Percentiles rank a stretch among this genome's conserved stretches.
Conservation (phyloP, 2,888 invertebrate genomes). For the Synergus gifuensis region DNA sequence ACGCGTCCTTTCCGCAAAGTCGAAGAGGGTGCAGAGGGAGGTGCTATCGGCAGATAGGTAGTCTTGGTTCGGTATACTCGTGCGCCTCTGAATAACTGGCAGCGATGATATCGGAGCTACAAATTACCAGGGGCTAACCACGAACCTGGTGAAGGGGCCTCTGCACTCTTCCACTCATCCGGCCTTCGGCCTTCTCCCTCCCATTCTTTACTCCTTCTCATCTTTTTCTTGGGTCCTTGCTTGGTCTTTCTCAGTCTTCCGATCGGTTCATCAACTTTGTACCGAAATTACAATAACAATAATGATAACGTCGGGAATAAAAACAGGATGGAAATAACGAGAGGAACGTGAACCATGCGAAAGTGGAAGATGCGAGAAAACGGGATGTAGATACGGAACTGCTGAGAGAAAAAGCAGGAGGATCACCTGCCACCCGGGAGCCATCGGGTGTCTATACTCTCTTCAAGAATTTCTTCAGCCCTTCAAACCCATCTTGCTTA, state of each 20-base stretch:
- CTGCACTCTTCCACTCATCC: not conserved
- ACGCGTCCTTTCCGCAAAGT: conserved; percentile 20
- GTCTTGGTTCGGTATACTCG: conserved; percentile 9
- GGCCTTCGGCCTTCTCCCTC: conserved; percentile 17
- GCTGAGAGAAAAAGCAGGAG: conserved; percentile 4
- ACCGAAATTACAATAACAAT: conserved; percentile 71
- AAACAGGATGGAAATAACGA: conserved; percentile 44
- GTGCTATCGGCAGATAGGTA: not conserved
- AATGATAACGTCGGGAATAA: conserved; percentile 61
- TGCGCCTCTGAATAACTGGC: conserved; percentile 34
- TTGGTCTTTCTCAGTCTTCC: conserved; percentile 30
- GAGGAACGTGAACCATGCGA: conserved; percentile 38
- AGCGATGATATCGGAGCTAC: conserved; percentile 43
- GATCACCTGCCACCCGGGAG: conserved; percentile 34
- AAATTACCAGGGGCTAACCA: conserved; percentile 52
- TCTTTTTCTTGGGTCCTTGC: conserved; percentile 45
- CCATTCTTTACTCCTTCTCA: not conserved
- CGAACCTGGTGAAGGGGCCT: conserved; percentile 40
- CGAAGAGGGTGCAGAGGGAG: conserved; percentile 8
- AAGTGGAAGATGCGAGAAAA: conserved; percentile 39
- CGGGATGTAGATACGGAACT: conserved; percentile 16
- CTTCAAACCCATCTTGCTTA: conserved; percentile 20
- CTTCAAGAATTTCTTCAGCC: conserved; percentile 20
- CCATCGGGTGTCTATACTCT: conserved; percentile 31
- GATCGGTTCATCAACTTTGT: conserved; percentile 66